Evolutionary conservation across 2,797 vertebrate genomes (phyloP).

Genomic region (Podarcis lilfordi): DNA sequence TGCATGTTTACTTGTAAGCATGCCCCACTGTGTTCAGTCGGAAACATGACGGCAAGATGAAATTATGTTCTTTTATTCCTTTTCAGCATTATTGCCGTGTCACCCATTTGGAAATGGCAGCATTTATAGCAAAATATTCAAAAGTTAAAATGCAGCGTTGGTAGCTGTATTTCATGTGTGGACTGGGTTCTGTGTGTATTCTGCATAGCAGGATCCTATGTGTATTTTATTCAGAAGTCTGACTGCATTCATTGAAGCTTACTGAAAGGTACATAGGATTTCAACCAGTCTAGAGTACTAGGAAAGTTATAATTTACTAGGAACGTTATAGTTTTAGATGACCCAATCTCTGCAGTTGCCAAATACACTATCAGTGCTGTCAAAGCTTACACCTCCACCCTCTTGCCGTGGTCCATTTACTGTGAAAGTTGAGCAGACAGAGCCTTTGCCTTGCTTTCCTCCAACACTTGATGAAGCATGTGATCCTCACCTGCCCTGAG

Average conservation of each 20-base stretch:
- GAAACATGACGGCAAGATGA: not conserved
- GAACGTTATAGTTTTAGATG: not conserved
- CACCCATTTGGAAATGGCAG: not conserved
- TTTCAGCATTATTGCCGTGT: not conserved
- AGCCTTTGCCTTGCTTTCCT: too few relatives aligned
- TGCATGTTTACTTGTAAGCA: not conserved
- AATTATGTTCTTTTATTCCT: not conserved
- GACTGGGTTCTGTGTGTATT: too few relatives aligned
- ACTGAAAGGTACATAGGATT: not conserved
- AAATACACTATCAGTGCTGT: not conserved
- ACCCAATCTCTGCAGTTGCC: not conserved
- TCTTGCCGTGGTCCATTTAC: not conserved
- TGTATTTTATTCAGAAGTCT: not conserved
- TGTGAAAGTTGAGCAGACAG: too few relatives aligned
- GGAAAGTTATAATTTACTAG: too few relatives aligned
- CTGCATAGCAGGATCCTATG: not conserved
- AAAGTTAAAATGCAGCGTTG: not conserved
- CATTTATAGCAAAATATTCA: not conserved
- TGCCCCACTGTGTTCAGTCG: too few relatives aligned
- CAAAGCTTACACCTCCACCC: not conserved
- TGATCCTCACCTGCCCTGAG: too few relatives aligned
- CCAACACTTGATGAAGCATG: too few relatives aligned
- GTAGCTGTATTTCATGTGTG: not conserved
- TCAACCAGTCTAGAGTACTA: not conserved
- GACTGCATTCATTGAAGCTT: not conserved